Percentiles rank a stretch among this genome's conserved stretches.
Conservation (phyloP, 2,888 invertebrate species). For the Pseudanteris insignis region DNA sequence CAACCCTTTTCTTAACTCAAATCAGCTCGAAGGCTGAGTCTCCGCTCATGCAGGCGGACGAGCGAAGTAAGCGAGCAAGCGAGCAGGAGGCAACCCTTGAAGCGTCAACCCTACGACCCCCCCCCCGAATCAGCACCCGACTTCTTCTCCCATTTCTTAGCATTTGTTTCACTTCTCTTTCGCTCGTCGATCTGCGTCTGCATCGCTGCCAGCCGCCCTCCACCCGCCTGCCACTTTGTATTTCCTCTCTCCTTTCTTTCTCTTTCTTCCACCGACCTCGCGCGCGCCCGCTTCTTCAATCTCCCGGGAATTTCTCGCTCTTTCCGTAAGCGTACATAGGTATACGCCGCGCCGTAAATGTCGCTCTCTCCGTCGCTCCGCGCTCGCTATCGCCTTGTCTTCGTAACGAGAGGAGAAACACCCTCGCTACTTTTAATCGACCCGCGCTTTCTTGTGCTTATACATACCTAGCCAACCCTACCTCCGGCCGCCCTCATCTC, state of each 20-base stretch:
- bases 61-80: constrained; percentile 27
- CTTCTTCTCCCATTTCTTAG: constrained; percentile 47
- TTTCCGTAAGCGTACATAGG: constrained; percentile 48
- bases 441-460: constrained; percentile 67
- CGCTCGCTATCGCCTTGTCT: constrained; percentile 52
- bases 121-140: constrained; percentile 48
- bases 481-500: constrained; percentile 48
- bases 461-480: constrained; percentile 62
- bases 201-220: constrained; percentile 35
- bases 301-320: constrained; percentile 49
- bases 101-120: constrained; percentile 47
- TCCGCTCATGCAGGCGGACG: constrained; percentile 45
- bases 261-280: constrained; percentile 45
- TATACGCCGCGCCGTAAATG: constrained; percentile 43
- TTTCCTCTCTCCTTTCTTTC: constrained; percentile 47
- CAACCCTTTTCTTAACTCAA: constrained; percentile 63
- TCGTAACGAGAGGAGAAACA: constrained; percentile 67
- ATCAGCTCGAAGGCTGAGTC: constrained; percentile 64
- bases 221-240: constrained; percentile 45
- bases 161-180: constrained; percentile 48
- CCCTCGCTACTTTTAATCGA: constrained; percentile 68
- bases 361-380: constrained; percentile 45
- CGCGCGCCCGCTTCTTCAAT: constrained; percentile 41
- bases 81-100: constrained; percentile 36
- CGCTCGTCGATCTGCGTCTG: constrained; percentile 36